phyloP scores from a whole-genome alignment of 1,140 invertebrate genomes.

The Drosophila littoralis region DNA sequence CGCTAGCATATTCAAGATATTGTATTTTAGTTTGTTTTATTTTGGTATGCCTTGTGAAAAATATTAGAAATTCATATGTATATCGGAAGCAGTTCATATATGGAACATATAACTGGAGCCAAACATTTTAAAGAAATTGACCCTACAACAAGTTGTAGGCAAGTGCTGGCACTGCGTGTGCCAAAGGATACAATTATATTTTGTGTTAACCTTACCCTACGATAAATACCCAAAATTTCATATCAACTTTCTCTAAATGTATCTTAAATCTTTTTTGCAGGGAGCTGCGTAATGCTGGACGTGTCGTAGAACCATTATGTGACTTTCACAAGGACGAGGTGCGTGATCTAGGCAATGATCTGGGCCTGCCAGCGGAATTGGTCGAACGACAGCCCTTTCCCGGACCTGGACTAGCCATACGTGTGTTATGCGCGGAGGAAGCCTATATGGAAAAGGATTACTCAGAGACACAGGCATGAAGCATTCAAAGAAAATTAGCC shows the following conservation, averaged over 20 bases:
- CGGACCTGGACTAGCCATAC: constrained; percentile 96
- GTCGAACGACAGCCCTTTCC: constrained; percentile 99
- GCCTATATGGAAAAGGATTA: constrained; percentile 98
- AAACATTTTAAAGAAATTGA: constrained; percentile 43
- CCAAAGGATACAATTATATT: constrained; percentile 13
- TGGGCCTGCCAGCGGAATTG: constrained; percentile 94
- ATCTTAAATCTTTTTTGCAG: constrained; percentile 30
- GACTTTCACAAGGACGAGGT: constrained; percentile 99
- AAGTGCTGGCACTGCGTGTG: constrained; percentile 22
- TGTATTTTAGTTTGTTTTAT: constrained; percentile 6
- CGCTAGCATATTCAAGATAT: constrained; percentile 31
- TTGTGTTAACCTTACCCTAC: neutral
- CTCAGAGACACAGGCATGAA: constrained; percentile 93
- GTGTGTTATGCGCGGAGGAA: constrained; percentile 97
- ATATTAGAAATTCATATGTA: constrained; percentile 36
- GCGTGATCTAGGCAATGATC: constrained; percentile 91
- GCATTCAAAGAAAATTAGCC: neutral
- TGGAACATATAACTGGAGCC: constrained; percentile 40
- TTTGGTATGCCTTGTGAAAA: constrained; percentile 41
- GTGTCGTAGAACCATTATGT: constrained; percentile 98
- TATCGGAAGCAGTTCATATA: constrained; percentile 34
- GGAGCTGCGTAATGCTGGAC: constrained; percentile 91
- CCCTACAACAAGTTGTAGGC: constrained; percentile 47
- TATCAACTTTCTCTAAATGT: neutral
- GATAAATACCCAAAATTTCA: neutral